Evolutionary conservation across 2,797 vertebrate genomes (phyloP).

Genomic region (Clarias platycephalus): DNA sequence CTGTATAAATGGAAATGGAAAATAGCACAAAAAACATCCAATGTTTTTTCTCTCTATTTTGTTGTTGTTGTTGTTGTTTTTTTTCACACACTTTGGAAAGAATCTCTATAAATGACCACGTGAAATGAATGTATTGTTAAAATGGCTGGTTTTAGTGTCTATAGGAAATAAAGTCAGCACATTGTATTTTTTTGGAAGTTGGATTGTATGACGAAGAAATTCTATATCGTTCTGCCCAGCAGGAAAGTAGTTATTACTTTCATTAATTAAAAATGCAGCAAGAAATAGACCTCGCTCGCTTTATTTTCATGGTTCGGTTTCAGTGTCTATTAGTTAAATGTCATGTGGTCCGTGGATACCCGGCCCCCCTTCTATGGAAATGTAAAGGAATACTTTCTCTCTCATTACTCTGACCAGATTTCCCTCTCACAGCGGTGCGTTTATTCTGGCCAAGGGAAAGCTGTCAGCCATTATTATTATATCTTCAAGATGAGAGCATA

Average conservation of each 20-base stretch:
- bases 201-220: neutral
- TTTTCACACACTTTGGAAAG: too few relatives aligned
- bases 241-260: neutral
- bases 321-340: slow-evolving; percentile 3
- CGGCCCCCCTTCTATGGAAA: neutral
- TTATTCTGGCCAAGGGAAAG: slow-evolving; percentile 3
- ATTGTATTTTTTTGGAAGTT: too few relatives aligned
- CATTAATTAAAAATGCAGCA: neutral
- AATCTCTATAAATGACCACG: too few relatives aligned
- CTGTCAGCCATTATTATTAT: neutral
- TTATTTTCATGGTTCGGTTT: neutral
- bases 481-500: neutral
- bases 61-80: too few relatives aligned
- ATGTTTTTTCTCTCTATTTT: too few relatives aligned
- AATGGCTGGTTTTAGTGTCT: neutral
- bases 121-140: neutral
- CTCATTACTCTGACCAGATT: slow-evolving; percentile 6
- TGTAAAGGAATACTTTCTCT: neutral
- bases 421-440: neutral
- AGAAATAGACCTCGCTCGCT: neutral
- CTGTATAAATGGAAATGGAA: too few relatives aligned
- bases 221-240: neutral
- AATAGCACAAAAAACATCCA: too few relatives aligned
- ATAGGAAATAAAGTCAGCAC: neutral
- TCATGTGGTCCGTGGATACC: neutral